Conservation (phyloP, 2,888 invertebrate species). For the Julus scanicus region DNA sequence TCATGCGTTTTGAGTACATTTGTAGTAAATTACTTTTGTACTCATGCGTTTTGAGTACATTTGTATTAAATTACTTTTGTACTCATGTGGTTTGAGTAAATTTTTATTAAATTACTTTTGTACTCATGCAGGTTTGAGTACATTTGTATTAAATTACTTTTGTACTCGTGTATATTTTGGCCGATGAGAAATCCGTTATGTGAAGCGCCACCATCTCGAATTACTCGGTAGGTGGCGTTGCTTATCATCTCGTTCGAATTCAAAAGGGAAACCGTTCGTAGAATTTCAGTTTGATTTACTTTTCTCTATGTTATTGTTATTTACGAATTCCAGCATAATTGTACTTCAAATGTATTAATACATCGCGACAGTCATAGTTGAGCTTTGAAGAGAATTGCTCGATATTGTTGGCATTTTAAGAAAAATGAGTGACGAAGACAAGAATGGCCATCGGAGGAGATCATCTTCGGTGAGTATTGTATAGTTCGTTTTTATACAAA, state of each 20-base stretch:
- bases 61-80: no score
- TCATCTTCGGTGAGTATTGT: not conserved
- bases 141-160: no score
- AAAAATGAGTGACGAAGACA: not conserved
- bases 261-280: not conserved
- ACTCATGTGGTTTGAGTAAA: no score
- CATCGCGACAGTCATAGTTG: not conserved
- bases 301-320: not conserved
- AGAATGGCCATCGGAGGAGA: not conserved
- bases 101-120: no score
- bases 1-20: no score
- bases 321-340: not conserved
- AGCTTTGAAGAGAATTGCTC: not conserved
- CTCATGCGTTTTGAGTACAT: no score
- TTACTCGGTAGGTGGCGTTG: not conserved
- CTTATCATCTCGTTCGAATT: not conserved
- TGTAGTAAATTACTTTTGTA: no score
- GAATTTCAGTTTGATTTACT: no score
- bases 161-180: no score
- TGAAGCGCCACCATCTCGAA: not conserved
- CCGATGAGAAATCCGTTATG: not conserved
- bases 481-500: not conserved
- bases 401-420: not conserved
- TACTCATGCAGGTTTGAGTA: no score
- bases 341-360: not conserved